Base-by-base conservation (phyloP, 2,113 vertebrate genomes). In the Pelusios castaneus region DNA sequence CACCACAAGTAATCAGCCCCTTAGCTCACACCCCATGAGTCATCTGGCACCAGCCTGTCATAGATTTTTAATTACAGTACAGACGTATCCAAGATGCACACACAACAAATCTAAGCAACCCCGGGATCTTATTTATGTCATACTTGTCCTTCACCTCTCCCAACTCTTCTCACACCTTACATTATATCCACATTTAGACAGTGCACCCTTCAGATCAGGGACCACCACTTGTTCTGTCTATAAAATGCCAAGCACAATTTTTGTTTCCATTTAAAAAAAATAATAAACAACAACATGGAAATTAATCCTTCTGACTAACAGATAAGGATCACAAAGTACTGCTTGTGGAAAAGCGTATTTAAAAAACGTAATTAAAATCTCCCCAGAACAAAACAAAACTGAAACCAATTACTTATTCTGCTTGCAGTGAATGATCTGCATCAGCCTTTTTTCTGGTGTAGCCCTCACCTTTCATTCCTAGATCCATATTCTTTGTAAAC, bases 261-360 rank as follows among this genome's bases (percentile, higher is more conserved):
- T 88, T 73, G 79, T 81, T 75, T 76, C 76, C 88, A 95, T 89
- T 91, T 93, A 95, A 96, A 94, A 79, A 95, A 84, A 88, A 94
- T 47, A 47, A 47, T 47, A 47, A 94, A 84, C 88, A 94, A 87
- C 84, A 89, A 70, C 85, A 95, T 77, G 81, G 81, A 96, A 93
- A 97, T 96, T 94, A 96, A 97, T 96, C 87, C 90, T 93, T 79
- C 90, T 81, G 70, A 85, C 95, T 95, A 92, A 94, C 60, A 93
- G 93, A 95, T 45, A 67, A 73, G 52, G 89, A 95, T 94, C 92
- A 96, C 91, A 96, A 92, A 83, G 92, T 93, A 92, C 41, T 4
- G 17, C 89, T 96, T 92, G 94, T 89, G 87, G 95, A 96, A 91
- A 91, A 95, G 94, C 92, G 94, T 94, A n/a, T 97, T 92, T 60